A percentile compares a stretch with the other conserved stretches of the same genome.
phyloP scores from a whole-genome alignment of 2,797 vertebrate species.

The Chrosomus eos region DNA sequence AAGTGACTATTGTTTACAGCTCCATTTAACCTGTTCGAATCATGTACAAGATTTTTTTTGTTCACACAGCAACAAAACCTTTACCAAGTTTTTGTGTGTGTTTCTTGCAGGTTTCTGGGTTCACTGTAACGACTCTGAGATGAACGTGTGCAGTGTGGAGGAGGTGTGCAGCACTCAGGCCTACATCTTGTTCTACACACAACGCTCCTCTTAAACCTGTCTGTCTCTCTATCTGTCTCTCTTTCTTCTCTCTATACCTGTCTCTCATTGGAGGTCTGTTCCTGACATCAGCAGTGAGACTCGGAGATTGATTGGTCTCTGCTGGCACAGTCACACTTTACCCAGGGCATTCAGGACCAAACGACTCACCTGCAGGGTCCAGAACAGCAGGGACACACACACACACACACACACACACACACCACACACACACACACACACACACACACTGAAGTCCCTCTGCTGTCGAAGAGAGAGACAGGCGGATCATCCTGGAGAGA shows the following conservation, averaged over 20 bases:
- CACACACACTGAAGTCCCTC: not conserved
- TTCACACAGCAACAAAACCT: no score
- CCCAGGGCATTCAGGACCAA: conserved; percentile 58
- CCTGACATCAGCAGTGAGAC: conserved; percentile 31
- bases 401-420: not conserved
- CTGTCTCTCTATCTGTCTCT: not conserved
- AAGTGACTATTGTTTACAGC: no score
- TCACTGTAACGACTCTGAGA: conserved; percentile 99
- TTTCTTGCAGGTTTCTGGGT: conserved; percentile 92
- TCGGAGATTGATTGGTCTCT: conserved; percentile 25
- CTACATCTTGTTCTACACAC: conserved; percentile 99
- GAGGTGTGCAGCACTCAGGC: conserved; percentile 99
- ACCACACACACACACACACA: conserved; percentile 6
- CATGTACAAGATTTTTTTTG: no score
- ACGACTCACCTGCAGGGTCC: conserved; percentile 46
- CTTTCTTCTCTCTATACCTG: not conserved
- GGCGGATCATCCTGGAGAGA: conserved; percentile 22
- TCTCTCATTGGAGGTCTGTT: conserved; percentile 13
- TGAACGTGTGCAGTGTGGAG: conserved; percentile 99
- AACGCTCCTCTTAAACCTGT: conserved; percentile 85
- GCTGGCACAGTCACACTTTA: conserved; percentile 36
- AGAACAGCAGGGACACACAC: conserved; percentile 39
- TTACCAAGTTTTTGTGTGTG: not conserved
- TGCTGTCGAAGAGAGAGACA: conserved; percentile 14
- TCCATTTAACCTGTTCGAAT: no score